Percentiles rank a stretch among this genome's conserved stretches.
These are phyloP conservation scores for Martes flavigula DNA, from an alignment of 2,797 vertebrate genomes.

Conservation along the genomic window DNA sequence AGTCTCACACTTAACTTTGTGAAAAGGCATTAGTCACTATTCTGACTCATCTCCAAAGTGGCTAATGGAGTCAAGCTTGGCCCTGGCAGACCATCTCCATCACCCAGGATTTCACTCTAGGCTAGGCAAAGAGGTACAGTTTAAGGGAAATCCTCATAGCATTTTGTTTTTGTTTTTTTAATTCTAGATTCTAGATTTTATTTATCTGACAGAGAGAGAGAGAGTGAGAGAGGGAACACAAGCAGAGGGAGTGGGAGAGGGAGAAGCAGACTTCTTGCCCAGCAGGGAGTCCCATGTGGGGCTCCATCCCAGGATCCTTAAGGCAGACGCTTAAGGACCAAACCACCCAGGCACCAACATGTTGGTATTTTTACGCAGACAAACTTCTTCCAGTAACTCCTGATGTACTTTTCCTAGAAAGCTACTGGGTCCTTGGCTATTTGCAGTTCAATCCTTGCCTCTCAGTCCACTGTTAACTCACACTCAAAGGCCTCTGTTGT, in stretches of 20 bases:
- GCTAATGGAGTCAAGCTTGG: not conserved
- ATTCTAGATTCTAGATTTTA: no score
- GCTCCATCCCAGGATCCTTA: no score
- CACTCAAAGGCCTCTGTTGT: not conserved
- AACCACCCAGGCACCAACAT: not conserved
- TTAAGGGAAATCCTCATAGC: conserved; percentile 19
- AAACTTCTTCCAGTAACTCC: conserved; percentile 16
- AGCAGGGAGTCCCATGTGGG: no score
- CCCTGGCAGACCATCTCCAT: not conserved
- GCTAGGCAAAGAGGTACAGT: not conserved
- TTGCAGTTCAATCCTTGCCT: not conserved
- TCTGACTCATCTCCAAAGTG: not conserved
- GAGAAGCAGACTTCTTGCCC: no score
- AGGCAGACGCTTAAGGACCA: no score
- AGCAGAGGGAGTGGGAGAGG: no score
- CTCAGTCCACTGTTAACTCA: not conserved
- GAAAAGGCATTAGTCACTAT: not conserved
- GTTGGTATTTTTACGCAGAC: conserved; percentile 28
- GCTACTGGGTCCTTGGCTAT: not conserved
- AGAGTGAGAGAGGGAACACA: no score
- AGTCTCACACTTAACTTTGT: conserved; percentile 30
- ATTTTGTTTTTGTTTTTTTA: not conserved
- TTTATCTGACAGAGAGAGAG: no score
- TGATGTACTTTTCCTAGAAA: conserved; percentile 17
- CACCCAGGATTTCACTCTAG: not conserved